phyloP scores from a whole-genome alignment of 2,113 vertebrate genomes.

The Amphiprion percula region DNA sequence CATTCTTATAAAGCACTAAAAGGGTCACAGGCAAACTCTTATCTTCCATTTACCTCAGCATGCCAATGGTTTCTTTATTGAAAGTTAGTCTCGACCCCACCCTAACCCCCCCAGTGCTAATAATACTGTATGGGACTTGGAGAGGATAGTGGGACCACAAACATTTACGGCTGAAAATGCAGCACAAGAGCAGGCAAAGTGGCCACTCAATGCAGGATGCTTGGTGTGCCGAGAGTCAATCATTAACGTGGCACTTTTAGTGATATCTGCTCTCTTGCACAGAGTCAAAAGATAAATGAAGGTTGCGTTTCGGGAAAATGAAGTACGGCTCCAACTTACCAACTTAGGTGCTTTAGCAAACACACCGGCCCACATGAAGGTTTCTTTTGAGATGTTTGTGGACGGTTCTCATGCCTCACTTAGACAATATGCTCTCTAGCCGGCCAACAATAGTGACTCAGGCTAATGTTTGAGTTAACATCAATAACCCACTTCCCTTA shows the following conservation, averaged over 20 bases:
- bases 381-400: conserved; percentile 62
- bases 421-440: conserved; percentile 45
- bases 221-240: conserved; percentile 73
- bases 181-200: conserved; percentile 76
- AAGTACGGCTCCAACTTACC: conserved; percentile 49
- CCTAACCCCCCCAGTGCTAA: conserved; percentile 62
- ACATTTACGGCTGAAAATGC: conserved; percentile 78
- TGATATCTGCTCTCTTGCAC: conserved; percentile 68
- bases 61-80: conserved; percentile 74
- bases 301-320: conserved; percentile 63
- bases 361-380: conserved; percentile 46
- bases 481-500: conserved; percentile 34
- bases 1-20: conserved; percentile 77
- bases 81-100: conserved; percentile 65
- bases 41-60: conserved; percentile 77
- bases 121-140: conserved; percentile 74
- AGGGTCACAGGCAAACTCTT: conserved; percentile 72
- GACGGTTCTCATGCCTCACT: conserved; percentile 48
- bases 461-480: conserved; percentile 7
- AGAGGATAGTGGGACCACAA: conserved; percentile 65
- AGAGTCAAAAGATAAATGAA: conserved; percentile 77
- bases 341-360: conserved; percentile 70
- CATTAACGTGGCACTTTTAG: conserved; percentile 80
- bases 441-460: conserved; percentile 47
- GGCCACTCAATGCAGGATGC: conserved; percentile 74